phyloP scores from a whole-genome alignment of 2,888 invertebrate genomes.

The Cephus rjabovi region DNA sequence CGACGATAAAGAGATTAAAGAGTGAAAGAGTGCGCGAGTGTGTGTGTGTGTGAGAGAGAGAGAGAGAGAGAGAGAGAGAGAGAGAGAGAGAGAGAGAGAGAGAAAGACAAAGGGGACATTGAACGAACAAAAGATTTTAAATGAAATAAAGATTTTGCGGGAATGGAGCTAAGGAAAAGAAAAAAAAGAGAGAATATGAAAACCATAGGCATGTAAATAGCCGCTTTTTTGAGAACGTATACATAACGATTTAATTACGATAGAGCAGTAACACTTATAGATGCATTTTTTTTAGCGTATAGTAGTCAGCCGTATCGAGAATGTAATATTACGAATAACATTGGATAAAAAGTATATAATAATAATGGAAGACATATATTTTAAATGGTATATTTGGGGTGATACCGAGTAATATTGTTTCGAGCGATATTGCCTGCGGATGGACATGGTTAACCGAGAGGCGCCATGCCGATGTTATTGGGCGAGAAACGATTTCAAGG shows the following conservation, averaged over 20 bases:
- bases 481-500: too few relatives aligned
- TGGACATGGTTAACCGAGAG: too few relatives aligned
- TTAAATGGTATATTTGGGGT: slow-evolving; percentile 55
- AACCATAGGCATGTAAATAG: slow-evolving; percentile 43
- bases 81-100: neutral
- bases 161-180: slow-evolving; percentile 17
- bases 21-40: neutral
- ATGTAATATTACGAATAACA: slow-evolving; percentile 57
- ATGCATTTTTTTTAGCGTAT: slow-evolving; percentile 39
- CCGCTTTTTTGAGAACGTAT: slow-evolving; percentile 42
- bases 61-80: neutral
- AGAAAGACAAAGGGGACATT: neutral
- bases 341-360: slow-evolving; percentile 47
- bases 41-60: neutral
- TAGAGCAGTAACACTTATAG: slow-evolving; percentile 27
- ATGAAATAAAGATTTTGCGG: too few relatives aligned
- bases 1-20: neutral
- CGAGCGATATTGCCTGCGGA: slow-evolving; percentile 23
- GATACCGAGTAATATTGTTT: slow-evolving; percentile 46
- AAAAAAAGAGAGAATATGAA: slow-evolving; percentile 17
- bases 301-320: slow-evolving; percentile 60
- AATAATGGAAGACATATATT: slow-evolving; percentile 51
- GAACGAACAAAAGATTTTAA: neutral
- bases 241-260: slow-evolving; percentile 24
- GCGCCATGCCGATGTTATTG: too few relatives aligned